phyloP scores from a whole-genome alignment of 1,140 invertebrate species.

The Oryzaephilus surinamensis region DNA sequence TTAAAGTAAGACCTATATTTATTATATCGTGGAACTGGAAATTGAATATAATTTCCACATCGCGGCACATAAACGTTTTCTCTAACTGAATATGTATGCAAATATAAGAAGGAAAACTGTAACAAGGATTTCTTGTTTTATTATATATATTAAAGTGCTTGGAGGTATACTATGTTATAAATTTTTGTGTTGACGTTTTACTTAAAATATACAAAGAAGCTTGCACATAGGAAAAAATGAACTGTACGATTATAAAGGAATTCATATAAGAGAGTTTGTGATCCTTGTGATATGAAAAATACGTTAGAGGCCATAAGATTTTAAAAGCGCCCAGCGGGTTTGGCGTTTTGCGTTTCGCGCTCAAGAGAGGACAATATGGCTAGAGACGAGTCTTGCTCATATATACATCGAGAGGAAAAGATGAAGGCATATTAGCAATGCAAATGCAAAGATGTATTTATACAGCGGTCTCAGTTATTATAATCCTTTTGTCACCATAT shows the following conservation, averaged over 20 bases:
- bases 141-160: conserved; percentile 10
- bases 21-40: no score
- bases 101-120: no score
- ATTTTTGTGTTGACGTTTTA: conserved; percentile 8
- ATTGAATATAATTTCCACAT: no score
- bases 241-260: conserved; percentile 15
- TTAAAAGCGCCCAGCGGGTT: conserved; percentile 17
- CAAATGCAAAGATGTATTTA: conserved; percentile 18
- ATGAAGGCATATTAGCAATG: conserved; percentile 17
- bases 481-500: conserved; percentile 18
- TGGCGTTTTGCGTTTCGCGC: conserved; percentile 8
- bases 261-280: conserved; percentile 11
- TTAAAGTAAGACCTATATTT: no score
- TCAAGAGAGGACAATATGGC: no score
- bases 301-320: conserved; percentile 14
- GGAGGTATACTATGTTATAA: conserved; percentile 8
- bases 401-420: conserved; percentile 14
- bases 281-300: conserved; percentile 17
- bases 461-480: conserved; percentile 13
- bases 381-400: no score
- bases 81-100: no score
- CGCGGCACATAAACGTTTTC: no score
- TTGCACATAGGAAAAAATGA: conserved; percentile 7
- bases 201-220: conserved; percentile 5
- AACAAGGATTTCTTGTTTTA: conserved; percentile 12